Evolutionary conservation across 2,113 vertebrate genomes (phyloP).

Genomic region (Forbesichthys agassizii): DNA sequence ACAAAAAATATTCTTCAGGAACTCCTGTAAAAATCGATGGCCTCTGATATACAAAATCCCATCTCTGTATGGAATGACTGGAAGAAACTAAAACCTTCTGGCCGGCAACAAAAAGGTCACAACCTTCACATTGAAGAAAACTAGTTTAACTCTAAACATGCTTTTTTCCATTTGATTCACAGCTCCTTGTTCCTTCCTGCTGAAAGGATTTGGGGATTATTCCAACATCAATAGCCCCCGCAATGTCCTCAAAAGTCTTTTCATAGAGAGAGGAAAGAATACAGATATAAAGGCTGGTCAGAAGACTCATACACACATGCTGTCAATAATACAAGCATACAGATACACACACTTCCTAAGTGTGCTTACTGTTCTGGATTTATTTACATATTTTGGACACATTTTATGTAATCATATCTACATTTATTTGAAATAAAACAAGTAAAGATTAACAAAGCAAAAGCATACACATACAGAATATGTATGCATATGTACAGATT

Average conservation of each 20-base stretch:
- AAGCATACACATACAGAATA: no score
- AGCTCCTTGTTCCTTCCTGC: neutral
- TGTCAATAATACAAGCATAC: no score
- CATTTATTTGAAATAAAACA: constrained; percentile 18
- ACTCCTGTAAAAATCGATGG: no score
- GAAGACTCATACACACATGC: no score
- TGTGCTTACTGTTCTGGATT: constrained; percentile 26
- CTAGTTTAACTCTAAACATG: neutral
- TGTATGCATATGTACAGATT: no score
- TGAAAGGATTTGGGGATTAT: neutral
- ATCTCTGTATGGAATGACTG: neutral
- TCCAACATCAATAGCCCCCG: constrained; percentile 50
- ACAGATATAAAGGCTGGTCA: no score
- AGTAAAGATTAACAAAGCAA: constrained; percentile 8
- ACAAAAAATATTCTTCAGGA: no score
- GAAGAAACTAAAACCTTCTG: neutral
- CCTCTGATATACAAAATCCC: neutral
- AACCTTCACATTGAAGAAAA: constrained; percentile 8
- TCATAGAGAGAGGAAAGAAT: constrained; percentile 1
- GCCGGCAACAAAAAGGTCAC: neutral
- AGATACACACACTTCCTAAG: neutral
- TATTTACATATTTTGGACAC: no score
- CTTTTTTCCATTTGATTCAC: constrained; percentile 12
- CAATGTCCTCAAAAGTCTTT: constrained; percentile 29
- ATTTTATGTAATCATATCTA: no score